Evolutionary conservation across 1,140 invertebrate species (phyloP).

Genomic region (Drosophila ficusphila): DNA sequence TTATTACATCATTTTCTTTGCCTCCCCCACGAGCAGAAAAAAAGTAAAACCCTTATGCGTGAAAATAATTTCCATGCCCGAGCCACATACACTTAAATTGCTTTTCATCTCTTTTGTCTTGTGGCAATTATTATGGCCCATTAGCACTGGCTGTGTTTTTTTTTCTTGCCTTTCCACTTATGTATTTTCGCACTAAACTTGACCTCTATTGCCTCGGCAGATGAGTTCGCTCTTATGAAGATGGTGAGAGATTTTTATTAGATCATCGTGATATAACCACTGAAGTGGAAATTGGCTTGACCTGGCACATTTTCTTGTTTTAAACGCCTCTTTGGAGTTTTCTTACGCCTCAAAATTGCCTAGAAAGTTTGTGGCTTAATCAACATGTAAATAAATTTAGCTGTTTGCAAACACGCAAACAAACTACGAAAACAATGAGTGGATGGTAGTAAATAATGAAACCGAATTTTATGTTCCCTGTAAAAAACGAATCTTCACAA

Average conservation of each 20-base stretch:
- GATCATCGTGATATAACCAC: slow-evolving; percentile 43
- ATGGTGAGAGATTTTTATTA: slow-evolving; percentile 26
- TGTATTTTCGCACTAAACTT: slow-evolving; percentile 58
- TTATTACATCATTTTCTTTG: slow-evolving; percentile 70
- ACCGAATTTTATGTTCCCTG: slow-evolving; percentile 7
- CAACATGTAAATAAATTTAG: slow-evolving; percentile 50
- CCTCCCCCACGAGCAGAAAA: slow-evolving; percentile 1
- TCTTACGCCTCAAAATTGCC: slow-evolving; percentile 16
- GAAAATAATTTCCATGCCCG: background rate
- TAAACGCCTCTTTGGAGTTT: slow-evolving; percentile 2
- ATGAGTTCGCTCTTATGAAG: slow-evolving; percentile 16
- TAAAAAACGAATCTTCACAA: background rate
- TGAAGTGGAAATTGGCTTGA: slow-evolving; percentile 16
- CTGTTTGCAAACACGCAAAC: slow-evolving; percentile 49
- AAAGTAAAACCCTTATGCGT: slow-evolving; percentile 11
- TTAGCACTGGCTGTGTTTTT: slow-evolving; percentile 52
- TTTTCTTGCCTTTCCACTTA: slow-evolving; percentile 4
- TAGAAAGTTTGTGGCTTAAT: slow-evolving; percentile 42
- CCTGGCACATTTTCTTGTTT: slow-evolving; percentile 43
- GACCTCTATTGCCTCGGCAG: slow-evolving; percentile 36
- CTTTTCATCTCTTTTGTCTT: slow-evolving; percentile 29
- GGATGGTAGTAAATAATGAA: background rate
- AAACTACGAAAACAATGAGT: slow-evolving; percentile 29
- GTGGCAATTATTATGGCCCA: slow-evolving; percentile 53
- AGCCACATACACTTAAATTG: slow-evolving; percentile 16